Conservation (phyloP, 2,888 invertebrate genomes). For the Chirona hameri region DNA sequence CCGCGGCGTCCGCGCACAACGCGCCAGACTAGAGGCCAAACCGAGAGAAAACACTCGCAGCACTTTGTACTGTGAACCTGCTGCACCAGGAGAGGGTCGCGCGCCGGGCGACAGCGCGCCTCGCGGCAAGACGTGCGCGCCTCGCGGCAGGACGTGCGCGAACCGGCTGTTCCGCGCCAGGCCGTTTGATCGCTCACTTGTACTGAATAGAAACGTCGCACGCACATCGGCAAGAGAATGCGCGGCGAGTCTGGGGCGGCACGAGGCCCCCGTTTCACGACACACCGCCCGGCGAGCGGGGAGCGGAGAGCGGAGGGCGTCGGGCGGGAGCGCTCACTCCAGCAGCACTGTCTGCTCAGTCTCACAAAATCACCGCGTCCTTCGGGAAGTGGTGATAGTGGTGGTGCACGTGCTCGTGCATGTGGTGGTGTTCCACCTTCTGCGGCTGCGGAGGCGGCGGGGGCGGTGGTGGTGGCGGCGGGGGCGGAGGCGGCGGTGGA, state of each 20-base stretch:
- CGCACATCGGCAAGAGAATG: conserved; percentile 1
- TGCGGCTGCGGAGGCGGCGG: not conserved
- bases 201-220: not conserved
- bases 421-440: conserved; percentile 27
- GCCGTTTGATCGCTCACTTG: conserved; percentile 22
- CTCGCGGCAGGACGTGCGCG: not conserved
- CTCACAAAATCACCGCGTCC: conserved; percentile 6
- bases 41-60: not conserved
- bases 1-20: not conserved
- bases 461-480: not conserved
- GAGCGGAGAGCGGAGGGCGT: not conserved
- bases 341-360: not conserved
- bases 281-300: not conserved
- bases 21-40: not conserved
- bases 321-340: not conserved
- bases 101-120: not conserved
- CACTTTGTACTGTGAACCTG: conserved; percentile 22
- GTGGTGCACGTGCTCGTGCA: conserved; percentile 28
- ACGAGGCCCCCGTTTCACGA: too few relatives aligned
- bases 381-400: conserved; percentile 25
- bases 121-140: not conserved
- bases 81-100: not conserved
- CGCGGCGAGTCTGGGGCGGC: not conserved
- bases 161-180: too few relatives aligned
- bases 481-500: conserved; percentile 45